Conservation (phyloP, 1,140 invertebrate species). For the Chlorops oryzae region DNA sequence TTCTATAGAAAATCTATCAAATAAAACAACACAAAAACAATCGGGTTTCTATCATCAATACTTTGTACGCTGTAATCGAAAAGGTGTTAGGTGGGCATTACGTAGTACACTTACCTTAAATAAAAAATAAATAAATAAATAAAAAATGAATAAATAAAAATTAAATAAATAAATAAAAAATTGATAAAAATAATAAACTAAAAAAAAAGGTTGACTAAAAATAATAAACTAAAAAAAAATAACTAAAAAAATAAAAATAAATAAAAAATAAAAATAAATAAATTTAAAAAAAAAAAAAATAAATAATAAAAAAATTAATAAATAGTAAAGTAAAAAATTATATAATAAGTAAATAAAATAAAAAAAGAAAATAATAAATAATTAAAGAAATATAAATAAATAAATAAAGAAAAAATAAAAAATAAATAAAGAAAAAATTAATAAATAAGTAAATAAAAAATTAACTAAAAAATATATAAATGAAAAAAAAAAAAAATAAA, state of each 20-base stretch:
- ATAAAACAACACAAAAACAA: too few species aligned
- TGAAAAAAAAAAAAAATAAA: not conserved
- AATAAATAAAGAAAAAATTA: not conserved
- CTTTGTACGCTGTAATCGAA: too few species aligned
- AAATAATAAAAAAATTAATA: not conserved
- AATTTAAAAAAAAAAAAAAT: not conserved
- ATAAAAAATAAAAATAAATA: not conserved
- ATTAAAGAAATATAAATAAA: not conserved
- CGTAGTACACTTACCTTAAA: too few species aligned
- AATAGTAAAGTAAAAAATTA: not conserved
- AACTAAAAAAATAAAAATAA: not conserved
- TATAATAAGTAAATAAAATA: too few species aligned
- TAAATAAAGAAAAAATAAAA: not conserved
- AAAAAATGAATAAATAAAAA: not conserved
- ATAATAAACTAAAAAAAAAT: not conserved
- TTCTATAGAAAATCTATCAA: too few species aligned
- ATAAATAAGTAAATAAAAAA: not conserved
- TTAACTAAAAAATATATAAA: not conserved
- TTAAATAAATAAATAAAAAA: not conserved
- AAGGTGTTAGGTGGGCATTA: too few species aligned
- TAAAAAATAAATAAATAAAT: not conserved
- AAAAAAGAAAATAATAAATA: not conserved
- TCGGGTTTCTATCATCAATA: too few species aligned
- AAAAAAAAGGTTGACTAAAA: not conserved
- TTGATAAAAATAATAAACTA: not conserved